Conservation (phyloP, 1,140 invertebrate genomes). For the Drosophila aff. region DNA sequence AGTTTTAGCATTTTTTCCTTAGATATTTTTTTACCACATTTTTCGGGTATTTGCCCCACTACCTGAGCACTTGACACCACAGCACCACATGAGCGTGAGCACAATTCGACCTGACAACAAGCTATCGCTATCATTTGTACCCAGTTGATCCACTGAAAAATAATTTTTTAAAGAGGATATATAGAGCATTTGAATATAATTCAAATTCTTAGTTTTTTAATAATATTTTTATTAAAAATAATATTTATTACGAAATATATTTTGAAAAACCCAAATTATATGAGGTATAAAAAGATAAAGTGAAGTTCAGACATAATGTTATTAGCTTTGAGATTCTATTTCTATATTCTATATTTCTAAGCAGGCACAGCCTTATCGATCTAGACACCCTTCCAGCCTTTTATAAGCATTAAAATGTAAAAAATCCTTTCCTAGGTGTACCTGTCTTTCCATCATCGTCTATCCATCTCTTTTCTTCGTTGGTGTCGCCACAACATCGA, state of each 20-base stretch:
- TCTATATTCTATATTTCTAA: not conserved
- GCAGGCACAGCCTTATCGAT: not conserved
- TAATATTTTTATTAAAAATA: not conserved
- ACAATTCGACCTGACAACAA: slow-evolving; percentile 59
- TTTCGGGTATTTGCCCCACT: slow-evolving; percentile 28
- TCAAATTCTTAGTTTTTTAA: not conserved
- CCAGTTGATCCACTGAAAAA: slow-evolving; percentile 22
- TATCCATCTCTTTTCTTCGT: not conserved
- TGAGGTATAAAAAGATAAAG: not conserved
- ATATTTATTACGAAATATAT: not conserved
- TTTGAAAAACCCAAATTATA: too few relatives aligned
- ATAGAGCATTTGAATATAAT: fast-evolving
- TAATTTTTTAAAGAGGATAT: not conserved
- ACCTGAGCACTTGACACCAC: slow-evolving; percentile 62
- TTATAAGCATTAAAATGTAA: not conserved
- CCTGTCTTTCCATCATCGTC: slow-evolving; percentile 1
- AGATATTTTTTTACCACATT: not conserved
- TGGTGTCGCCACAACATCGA: slow-evolving; percentile 53
- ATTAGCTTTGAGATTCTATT: not conserved
- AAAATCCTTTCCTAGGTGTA: not conserved
- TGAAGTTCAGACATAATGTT: not conserved
- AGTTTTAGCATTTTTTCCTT: too few relatives aligned
- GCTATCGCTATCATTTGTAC: slow-evolving; percentile 56
- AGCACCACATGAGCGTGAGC: slow-evolving; percentile 37
- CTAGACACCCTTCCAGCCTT: not conserved